These are phyloP conservation scores for Eupeodes latifasciatus DNA, from an alignment of 2,888 invertebrate species.

Conservation along the genomic window DNA sequence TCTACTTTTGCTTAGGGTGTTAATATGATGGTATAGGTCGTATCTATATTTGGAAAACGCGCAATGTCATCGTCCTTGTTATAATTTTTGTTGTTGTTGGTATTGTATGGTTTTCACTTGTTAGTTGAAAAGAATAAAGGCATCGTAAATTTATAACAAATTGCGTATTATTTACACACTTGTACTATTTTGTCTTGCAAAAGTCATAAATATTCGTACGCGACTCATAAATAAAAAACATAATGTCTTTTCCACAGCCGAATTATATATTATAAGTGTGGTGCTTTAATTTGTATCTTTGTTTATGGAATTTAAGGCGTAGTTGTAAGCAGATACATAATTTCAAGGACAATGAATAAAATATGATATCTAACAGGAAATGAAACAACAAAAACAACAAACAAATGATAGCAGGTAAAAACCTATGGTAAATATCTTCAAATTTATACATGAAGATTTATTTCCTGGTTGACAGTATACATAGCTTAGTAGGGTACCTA, in stretches of 20 bases:
- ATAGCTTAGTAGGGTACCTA: no score
- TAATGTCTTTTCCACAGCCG: conserved; percentile 41
- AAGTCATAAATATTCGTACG: conserved; percentile 71
- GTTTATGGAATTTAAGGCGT: background rate
- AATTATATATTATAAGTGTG: conserved; percentile 3
- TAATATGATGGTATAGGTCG: background rate
- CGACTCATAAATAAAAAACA: conserved; percentile 72
- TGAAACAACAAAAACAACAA: background rate
- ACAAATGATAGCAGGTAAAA: background rate
- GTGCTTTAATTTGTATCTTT: conserved; percentile 21
- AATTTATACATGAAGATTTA: conserved; percentile 2
- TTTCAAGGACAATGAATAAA: conserved; percentile 18
- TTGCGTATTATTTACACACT: conserved; percentile 53
- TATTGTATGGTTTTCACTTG: background rate
- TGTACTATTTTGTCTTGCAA: conserved; percentile 38
- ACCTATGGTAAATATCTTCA: background rate
- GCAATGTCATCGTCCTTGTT: conserved; percentile 29
- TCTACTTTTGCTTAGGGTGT: conserved; percentile 18
- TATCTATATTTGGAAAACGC: background rate
- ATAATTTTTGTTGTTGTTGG: background rate
- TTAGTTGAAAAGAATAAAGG: conserved; percentile 36
- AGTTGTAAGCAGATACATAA: background rate
- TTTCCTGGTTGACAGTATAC: background rate
- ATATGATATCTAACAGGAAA: background rate
- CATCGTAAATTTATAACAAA: conserved; percentile 69